These are phyloP conservation scores for Epinotia brunnichana DNA, from an alignment of 2,888 invertebrate species.

Conservation along the genomic window DNA sequence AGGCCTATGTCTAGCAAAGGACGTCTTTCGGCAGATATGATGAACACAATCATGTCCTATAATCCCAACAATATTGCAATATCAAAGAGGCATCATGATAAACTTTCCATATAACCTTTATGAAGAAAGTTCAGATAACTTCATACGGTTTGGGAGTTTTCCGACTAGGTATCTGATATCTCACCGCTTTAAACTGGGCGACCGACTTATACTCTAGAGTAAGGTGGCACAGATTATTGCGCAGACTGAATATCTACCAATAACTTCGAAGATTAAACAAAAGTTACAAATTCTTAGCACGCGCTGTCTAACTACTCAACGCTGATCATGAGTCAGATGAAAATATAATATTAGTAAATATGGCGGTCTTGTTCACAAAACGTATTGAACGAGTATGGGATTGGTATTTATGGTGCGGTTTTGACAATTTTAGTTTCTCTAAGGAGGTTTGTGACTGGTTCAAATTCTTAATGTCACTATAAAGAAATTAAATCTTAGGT, in stretches of 20 bases:
- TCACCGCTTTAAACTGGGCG: constrained; percentile 36
- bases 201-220: constrained; percentile 25
- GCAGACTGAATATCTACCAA: constrained; percentile 22
- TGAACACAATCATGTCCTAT: no score
- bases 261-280: constrained; percentile 23
- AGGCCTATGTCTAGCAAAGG: no score
- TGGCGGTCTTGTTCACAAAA: no score
- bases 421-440: no score
- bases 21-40: no score
- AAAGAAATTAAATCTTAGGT: no score
- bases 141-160: constrained; percentile 37
- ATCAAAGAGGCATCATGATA: constrained; percentile 29
- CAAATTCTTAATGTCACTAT: no score
- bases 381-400: no score
- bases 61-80: no score
- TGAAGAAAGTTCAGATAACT: constrained; percentile 32
- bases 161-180: constrained; percentile 29
- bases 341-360: no score
- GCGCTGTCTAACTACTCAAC: background rate
- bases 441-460: no score
- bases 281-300: background rate
- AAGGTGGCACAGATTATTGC: constrained; percentile 27
- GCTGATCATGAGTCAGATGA: background rate
- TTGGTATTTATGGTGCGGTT: no score
- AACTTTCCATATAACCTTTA: constrained; percentile 35